Percentiles rank a stretch among this genome's conserved stretches.
Conservation (phyloP, 2,888 invertebrate species). For the Spisula solida region DNA sequence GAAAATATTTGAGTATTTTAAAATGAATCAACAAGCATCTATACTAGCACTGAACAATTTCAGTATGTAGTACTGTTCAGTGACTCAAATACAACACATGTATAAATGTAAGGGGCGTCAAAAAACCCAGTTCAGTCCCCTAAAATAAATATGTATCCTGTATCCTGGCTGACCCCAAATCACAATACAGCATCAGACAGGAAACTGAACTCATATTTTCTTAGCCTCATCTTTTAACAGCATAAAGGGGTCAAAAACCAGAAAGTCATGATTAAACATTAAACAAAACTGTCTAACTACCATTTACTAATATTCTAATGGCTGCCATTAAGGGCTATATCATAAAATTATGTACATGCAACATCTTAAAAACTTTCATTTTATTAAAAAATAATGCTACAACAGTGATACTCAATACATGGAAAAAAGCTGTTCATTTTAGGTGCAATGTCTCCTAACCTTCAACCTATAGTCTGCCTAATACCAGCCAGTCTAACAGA, state of each 20-base stretch:
- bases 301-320: constrained; percentile 40
- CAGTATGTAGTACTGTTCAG: too few species aligned
- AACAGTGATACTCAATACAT: constrained; percentile 2
- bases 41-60: too few species aligned
- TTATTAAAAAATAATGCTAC: constrained; percentile 3
- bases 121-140: neutral
- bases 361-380: constrained; percentile 16
- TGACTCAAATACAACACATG: neutral
- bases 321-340: constrained; percentile 66
- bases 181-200: too few species aligned
- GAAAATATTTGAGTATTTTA: too few species aligned
- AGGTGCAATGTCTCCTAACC: constrained; percentile 4
- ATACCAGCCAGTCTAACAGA: too few species aligned
- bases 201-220: neutral
- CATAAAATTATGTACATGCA: constrained; percentile 20
- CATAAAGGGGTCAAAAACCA: constrained; percentile 4
- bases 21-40: too few species aligned
- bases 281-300: constrained; percentile 34
- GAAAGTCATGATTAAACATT: neutral
- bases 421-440: constrained; percentile 9
- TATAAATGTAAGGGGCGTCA: neutral
- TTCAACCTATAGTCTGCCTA: neutral
- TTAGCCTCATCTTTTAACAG: neutral
- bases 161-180: too few species aligned
- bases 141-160: too few species aligned